Percentiles rank a stretch among this genome's conserved stretches.
Evolutionary conservation across 2,797 vertebrate species (phyloP).

Genomic region (Bradypus variegatus): DNA sequence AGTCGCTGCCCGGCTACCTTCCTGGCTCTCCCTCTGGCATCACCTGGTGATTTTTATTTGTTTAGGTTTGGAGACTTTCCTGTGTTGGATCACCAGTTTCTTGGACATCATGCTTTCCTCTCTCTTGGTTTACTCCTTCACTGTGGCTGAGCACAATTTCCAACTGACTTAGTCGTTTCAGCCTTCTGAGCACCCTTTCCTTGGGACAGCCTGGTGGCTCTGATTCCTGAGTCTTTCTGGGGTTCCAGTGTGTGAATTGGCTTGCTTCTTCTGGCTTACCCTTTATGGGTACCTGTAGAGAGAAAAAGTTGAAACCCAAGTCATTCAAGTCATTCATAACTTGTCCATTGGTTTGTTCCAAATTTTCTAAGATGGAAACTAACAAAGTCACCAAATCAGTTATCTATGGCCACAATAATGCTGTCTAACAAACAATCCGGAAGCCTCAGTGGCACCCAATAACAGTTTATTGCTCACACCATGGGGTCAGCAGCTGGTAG

Average conservation of each 20-base stretch:
- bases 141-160: neutral
- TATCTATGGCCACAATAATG: neutral
- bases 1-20: neutral
- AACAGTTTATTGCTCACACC: neutral
- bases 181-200: neutral
- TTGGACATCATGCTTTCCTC: neutral
- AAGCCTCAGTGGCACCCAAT: accelerated
- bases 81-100: neutral
- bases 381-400: neutral
- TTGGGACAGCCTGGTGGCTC: accelerated
- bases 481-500: neutral
- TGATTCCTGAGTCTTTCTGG: neutral
- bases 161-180: neutral
- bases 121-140: neutral
- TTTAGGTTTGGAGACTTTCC: neutral
- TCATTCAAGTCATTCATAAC: neutral
- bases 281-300: neutral
- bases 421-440: neutral
- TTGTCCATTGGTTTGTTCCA: neutral
- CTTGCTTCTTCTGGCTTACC: neutral
- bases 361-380: neutral
- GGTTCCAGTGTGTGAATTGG: neutral
- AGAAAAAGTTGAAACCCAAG: neutral
- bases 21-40: neutral
- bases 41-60: neutral